Evolutionary conservation across 2,113 vertebrate genomes (phyloP).

Genomic region (Lepisosteus osseus): DNA sequence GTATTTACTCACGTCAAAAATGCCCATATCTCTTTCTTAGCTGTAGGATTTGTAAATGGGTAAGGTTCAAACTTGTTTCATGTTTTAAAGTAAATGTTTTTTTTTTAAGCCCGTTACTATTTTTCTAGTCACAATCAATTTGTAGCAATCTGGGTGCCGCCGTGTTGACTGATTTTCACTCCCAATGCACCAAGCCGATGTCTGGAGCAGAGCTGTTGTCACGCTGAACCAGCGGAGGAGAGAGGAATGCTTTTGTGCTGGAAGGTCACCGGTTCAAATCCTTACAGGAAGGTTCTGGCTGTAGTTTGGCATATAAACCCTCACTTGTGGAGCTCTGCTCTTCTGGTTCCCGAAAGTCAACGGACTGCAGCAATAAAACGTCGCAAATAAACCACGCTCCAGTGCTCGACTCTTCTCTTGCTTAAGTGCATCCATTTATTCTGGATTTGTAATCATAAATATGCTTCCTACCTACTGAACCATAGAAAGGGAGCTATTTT

Average conservation of each 20-base stretch:
- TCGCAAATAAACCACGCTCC: not conserved
- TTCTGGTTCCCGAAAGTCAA: not conserved
- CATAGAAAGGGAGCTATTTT: conserved; percentile 31
- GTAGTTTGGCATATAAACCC: not conserved
- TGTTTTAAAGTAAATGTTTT: conserved; percentile 45
- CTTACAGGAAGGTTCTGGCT: not conserved
- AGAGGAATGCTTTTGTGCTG: conserved; percentile 4
- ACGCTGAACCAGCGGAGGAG: conserved; percentile 36
- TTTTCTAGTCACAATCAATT: conserved; percentile 60
- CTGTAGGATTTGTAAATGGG: no score
- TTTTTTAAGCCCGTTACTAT: conserved; percentile 64
- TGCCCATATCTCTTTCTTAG: no score
- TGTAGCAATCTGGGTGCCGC: conserved; percentile 52
- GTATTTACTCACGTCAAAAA: no score
- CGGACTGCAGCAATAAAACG: not conserved
- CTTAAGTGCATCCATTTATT: conserved; percentile 35
- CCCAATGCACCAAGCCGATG: conserved; percentile 50
- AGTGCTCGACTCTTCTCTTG: not conserved
- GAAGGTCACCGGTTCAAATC: not conserved
- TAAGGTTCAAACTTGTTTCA: no score
- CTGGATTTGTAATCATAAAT: conserved; percentile 37
- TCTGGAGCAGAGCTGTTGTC: conserved; percentile 61
- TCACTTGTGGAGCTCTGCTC: conserved; percentile 8
- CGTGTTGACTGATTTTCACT: conserved; percentile 51
- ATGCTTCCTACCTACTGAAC: conserved; percentile 35